phyloP scores from a whole-genome alignment of 2,797 vertebrate genomes.

The Syngnathus rostellatus region DNA sequence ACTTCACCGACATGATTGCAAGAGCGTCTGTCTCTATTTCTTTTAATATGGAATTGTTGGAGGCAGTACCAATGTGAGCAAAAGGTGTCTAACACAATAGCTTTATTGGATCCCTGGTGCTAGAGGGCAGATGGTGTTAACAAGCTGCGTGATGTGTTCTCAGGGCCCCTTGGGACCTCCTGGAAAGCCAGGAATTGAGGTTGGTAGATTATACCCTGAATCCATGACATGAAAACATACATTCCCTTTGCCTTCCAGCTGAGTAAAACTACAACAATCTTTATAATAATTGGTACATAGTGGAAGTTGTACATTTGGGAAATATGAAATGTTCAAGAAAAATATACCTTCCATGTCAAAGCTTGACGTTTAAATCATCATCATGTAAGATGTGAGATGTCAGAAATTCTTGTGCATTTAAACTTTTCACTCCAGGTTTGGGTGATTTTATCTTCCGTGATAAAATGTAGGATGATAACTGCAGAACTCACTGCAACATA shows the following conservation, averaged over 20 bases:
- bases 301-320: neutral
- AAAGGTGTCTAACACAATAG: constrained; percentile 57
- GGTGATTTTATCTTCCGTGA: no score
- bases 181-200: constrained; percentile 84
- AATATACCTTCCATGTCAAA: neutral
- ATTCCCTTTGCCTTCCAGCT: constrained; percentile 14
- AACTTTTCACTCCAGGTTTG: no score
- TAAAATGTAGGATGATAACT: no score
- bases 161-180: constrained; percentile 80
- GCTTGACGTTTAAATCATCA: neutral
- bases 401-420: no score
- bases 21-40: constrained; percentile 45
- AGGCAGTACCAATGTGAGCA: constrained; percentile 62
- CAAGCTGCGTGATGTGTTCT: constrained; percentile 61
- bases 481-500: no score
- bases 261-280: neutral
- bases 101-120: constrained; percentile 55
- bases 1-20: constrained; percentile 40
- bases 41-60: constrained; percentile 43
- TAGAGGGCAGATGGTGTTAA: constrained; percentile 58
- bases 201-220: constrained; percentile 49
- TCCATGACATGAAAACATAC: constrained; percentile 25
- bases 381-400: neutral
- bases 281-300: neutral
- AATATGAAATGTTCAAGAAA: no score